These are phyloP conservation scores for Drosophila suboccidentalis DNA, from an alignment of 2,888 invertebrate species.

Conservation along the genomic window DNA sequence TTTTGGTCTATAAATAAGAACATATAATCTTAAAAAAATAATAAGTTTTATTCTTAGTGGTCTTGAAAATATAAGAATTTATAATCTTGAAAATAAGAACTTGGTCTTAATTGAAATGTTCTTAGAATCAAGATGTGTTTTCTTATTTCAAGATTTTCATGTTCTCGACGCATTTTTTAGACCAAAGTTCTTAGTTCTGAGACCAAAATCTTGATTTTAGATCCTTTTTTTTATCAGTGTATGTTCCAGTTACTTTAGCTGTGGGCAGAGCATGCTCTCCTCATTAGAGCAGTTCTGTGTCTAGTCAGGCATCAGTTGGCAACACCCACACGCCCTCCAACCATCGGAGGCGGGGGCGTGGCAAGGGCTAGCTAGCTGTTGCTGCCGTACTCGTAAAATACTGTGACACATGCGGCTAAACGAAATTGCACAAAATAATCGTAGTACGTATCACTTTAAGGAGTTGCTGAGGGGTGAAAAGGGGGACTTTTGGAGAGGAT, in stretches of 20 bases:
- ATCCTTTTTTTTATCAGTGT: no score
- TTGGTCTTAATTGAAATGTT: no score
- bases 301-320: conserved; percentile 40
- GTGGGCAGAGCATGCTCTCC: conserved; percentile 48
- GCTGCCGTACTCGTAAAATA: conserved; percentile 67
- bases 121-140: no score
- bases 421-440: conserved; percentile 58
- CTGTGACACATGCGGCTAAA: conserved; percentile 77
- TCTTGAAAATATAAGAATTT: no score
- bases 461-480: conserved; percentile 7
- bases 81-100: no score
- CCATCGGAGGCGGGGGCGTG: conserved; percentile 24
- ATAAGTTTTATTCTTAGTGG: no score
- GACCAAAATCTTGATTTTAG: no score
- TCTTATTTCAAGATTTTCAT: no score
- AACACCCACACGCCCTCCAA: conserved; percentile 25
- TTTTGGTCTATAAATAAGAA: no score
- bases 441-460: conserved; percentile 37
- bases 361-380: conserved; percentile 27
- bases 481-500: conserved; percentile 9
- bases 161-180: no score
- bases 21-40: no score
- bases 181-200: no score
- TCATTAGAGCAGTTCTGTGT: conserved; percentile 48
- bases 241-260: conserved; percentile 10